phyloP scores from a whole-genome alignment of 30 jellyfish, hydroid and myxozoan species.

The Aurelia sp. region DNA sequence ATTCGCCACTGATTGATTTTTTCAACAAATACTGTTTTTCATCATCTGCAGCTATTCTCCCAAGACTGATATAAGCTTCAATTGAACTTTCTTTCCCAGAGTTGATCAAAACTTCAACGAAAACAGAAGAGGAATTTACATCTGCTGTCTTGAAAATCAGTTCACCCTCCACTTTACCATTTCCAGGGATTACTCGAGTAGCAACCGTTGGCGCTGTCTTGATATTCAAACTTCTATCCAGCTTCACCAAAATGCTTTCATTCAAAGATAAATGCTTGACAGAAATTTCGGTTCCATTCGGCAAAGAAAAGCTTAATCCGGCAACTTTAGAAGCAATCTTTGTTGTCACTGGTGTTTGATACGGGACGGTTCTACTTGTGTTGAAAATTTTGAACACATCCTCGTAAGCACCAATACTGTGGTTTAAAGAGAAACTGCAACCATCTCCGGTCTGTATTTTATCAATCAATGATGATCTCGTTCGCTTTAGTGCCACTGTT shows the following conservation, averaged over 20 bases:
- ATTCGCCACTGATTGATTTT: not conserved
- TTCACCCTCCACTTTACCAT: constrained; percentile 53
- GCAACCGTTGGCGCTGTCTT: not conserved
- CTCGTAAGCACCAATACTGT: not conserved
- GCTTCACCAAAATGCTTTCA: constrained; percentile 21
- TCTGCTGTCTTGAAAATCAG: not conserved
- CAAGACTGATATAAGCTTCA: constrained; percentile 9
- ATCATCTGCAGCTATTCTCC: not conserved
- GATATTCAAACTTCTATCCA: constrained; percentile 14
- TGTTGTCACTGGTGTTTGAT: not conserved
- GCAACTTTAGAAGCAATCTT: constrained; percentile 32
- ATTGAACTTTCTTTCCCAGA: not conserved
- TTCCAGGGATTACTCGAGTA: constrained; percentile 2
- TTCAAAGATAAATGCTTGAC: constrained; percentile 40
- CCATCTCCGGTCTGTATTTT: constrained; percentile 32
- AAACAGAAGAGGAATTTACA: not conserved
- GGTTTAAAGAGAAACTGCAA: constrained; percentile 31
- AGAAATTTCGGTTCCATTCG: constrained; percentile 43
- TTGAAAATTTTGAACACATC: constrained; percentile 68
- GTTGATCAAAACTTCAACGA: constrained; percentile 23
- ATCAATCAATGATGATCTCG: constrained; percentile 3
- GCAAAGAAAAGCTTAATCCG: constrained; percentile 42
- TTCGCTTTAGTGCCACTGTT: constrained; percentile 19
- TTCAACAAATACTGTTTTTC: constrained; percentile 1
- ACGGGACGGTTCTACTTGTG: constrained; percentile 28